Conservation (phyloP, 2,888 invertebrate genomes). For the Heliconius hortense region DNA sequence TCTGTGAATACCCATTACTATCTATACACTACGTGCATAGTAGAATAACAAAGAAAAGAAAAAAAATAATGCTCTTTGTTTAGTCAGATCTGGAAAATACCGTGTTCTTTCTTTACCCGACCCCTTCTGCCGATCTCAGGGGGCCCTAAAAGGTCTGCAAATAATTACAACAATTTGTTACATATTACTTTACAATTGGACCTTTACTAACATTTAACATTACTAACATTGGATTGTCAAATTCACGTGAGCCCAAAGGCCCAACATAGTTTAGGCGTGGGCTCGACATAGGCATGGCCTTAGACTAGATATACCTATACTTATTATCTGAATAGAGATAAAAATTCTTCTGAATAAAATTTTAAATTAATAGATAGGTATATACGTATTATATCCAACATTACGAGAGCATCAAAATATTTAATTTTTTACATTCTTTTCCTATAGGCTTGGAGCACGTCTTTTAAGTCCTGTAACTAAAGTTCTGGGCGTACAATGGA, state of each 20-base stretch:
- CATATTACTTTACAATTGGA: too few relatives aligned
- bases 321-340: background rate
- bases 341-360: background rate
- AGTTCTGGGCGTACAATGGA: slow-evolving; percentile 77
- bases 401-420: background rate
- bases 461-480: slow-evolving; percentile 65
- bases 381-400: background rate
- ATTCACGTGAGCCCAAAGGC: background rate
- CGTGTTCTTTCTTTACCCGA: too few relatives aligned
- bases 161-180: background rate
- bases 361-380: background rate
- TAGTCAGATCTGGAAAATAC: too few relatives aligned
- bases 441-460: slow-evolving; percentile 53
- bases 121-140: too few relatives aligned
- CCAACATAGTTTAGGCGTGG: background rate
- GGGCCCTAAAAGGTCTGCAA: background rate
- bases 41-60: too few relatives aligned
- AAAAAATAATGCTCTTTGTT: too few relatives aligned
- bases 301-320: too few relatives aligned
- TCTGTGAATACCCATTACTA: background rate
- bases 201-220: too few relatives aligned
- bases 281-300: too few relatives aligned
- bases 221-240: too few relatives aligned
- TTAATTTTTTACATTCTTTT: background rate
- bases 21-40: too few relatives aligned